Percentiles rank a stretch among this genome's conserved stretches.
These are phyloP conservation scores for Notolabrus celidotus DNA, from an alignment of 2,797 vertebrate species.

Conservation along the genomic window DNA sequence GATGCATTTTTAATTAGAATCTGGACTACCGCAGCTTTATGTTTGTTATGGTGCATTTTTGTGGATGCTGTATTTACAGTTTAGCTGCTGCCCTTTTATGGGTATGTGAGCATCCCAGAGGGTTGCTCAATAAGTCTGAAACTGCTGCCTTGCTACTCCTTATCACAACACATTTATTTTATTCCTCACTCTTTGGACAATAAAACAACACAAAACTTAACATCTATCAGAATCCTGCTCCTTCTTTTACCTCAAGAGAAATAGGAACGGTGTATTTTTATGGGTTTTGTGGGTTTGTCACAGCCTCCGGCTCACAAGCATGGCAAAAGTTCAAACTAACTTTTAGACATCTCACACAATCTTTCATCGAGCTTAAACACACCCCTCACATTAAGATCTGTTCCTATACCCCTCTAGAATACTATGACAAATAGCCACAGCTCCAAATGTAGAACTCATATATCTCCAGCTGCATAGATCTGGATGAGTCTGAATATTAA, in stretches of 20 bases:
- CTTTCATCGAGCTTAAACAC: slow-evolving; percentile 19
- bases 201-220: background rate
- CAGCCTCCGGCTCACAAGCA: background rate
- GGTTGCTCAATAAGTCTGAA: background rate
- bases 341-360: background rate
- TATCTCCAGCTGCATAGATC: slow-evolving; percentile 45
- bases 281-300: background rate
- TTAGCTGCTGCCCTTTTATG: background rate
- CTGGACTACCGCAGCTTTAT: background rate
- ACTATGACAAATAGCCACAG: slow-evolving; percentile 34
- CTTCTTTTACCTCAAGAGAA: background rate
- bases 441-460: slow-evolving; percentile 48
- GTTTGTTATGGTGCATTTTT: background rate
- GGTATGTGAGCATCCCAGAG: background rate
- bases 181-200: background rate
- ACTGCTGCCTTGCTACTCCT: background rate
- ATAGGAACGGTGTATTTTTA: background rate
- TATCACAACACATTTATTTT: background rate
- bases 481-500: slow-evolving; percentile 56
- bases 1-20: slow-evolving; percentile 2
- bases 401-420: slow-evolving; percentile 37
- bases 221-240: background rate
- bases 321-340: background rate
- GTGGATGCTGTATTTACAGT: background rate
- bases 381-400: slow-evolving; percentile 25